phyloP scores from a whole-genome alignment of 2,888 invertebrate genomes.

The Augiades crinisus region DNA sequence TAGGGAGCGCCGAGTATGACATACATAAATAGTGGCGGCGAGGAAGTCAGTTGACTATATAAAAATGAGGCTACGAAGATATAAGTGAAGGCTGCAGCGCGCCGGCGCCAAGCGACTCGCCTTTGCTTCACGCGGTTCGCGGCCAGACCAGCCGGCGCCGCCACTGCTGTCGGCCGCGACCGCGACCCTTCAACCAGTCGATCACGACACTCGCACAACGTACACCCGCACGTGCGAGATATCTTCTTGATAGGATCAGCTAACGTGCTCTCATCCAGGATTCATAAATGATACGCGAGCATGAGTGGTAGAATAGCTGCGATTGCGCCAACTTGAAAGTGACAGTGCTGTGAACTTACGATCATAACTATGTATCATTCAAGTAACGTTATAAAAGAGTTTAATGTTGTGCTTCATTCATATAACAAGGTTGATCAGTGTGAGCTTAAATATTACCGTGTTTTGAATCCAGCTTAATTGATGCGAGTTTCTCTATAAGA shows the following conservation, averaged over 20 bases:
- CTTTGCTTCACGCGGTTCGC: constrained; percentile 57
- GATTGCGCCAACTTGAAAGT: constrained; percentile 50
- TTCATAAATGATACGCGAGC: constrained; percentile 39
- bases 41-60: constrained; percentile 80
- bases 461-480: constrained; percentile 65
- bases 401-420: constrained; percentile 50
- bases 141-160: constrained; percentile 69
- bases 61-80: constrained; percentile 74
- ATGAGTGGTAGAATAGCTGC: constrained; percentile 52
- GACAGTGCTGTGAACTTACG: constrained; percentile 57
- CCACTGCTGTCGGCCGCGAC: constrained; percentile 51
- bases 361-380: constrained; percentile 52
- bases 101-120: constrained; percentile 71
- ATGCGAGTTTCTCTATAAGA: constrained; percentile 40
- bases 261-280: constrained; percentile 6
- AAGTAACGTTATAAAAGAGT: constrained; percentile 44
- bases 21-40: constrained; percentile 78
- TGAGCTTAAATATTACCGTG: constrained; percentile 54
- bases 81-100: constrained; percentile 60
- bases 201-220: background rate
- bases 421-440: constrained; percentile 50
- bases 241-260: constrained; percentile 25
- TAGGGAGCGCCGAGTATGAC: constrained; percentile 74
- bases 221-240: constrained; percentile 12
- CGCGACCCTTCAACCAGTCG: constrained; percentile 28